A percentile compares a stretch with the other conserved stretches of the same genome.
Conservation (phyloP, 2,113 vertebrate species). For the Megaceryle torquata region DNA sequence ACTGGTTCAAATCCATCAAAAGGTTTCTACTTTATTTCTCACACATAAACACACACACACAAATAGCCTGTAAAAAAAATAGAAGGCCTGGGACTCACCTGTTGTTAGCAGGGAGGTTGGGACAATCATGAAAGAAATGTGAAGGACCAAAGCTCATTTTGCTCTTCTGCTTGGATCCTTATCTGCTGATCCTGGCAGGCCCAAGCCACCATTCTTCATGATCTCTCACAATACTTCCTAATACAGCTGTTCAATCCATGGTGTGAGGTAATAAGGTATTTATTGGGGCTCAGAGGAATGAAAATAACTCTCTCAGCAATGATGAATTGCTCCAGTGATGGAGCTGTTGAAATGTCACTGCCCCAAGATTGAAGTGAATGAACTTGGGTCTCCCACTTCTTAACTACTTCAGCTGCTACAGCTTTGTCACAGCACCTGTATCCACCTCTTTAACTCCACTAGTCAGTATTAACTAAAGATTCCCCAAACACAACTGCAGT, state of each 20-base stretch:
- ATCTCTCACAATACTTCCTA: background rate
- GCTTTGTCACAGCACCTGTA: background rate
- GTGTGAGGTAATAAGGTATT: background rate
- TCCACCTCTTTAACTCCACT: background rate
- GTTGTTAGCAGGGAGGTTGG: background rate
- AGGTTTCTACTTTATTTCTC: background rate
- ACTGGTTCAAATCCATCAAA: slow-evolving; percentile 13
- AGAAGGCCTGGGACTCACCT: background rate
- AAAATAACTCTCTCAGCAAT: background rate
- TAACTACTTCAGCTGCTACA: background rate
- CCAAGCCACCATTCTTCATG: background rate
- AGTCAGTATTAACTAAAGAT: background rate
- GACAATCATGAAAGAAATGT: background rate
- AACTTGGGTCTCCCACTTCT: background rate
- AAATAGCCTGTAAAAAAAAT: background rate
- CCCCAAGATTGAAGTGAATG: background rate
- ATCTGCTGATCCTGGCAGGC: background rate
- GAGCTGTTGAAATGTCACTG: background rate
- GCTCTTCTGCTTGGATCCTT: background rate
- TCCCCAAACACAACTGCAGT: background rate
- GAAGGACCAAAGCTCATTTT: background rate
- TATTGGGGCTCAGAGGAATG: background rate
- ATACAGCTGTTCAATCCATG: background rate
- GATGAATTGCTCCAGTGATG: background rate
- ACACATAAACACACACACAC: background rate